Conservation (phyloP, 2,113 vertebrate species). For the Lepus europaeus region DNA sequence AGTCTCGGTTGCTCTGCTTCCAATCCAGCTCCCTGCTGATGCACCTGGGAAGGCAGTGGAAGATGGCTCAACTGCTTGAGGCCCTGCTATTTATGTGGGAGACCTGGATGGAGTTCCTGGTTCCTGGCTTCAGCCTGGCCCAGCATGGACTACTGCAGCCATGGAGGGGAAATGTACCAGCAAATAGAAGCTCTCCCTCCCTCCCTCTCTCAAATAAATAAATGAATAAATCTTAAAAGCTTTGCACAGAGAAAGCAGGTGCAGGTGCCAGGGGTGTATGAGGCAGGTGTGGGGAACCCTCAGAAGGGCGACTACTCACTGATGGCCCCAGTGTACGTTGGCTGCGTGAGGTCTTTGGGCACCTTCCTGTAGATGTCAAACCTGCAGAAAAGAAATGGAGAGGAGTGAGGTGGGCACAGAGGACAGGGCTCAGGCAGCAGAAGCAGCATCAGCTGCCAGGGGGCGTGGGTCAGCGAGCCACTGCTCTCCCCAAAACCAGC, state of each 20-base stretch:
- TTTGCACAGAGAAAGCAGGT: neutral
- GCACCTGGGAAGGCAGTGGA: too few relatives aligned
- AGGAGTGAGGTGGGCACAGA: conserved; percentile 79
- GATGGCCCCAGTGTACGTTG: conserved; percentile 98
- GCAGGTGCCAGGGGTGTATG: neutral
- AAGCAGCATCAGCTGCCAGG: accelerated
- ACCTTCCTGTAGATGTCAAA: conserved; percentile 99
- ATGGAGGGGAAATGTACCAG: too few relatives aligned
- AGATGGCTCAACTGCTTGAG: too few relatives aligned
- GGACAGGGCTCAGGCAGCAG: neutral
- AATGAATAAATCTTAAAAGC: neutral
- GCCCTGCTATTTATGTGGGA: too few relatives aligned
- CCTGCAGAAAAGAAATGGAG: conserved; percentile 88
- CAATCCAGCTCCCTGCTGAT: too few relatives aligned
- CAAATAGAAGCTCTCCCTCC: too few relatives aligned
- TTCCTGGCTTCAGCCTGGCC: too few relatives aligned
- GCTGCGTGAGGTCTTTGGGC: conserved; percentile 99
- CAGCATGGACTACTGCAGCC: too few relatives aligned
- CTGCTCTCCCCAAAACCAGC: neutral
- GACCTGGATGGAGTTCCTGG: too few relatives aligned
- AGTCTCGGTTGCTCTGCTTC: too few relatives aligned
- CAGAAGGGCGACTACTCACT: conserved; percentile 92
- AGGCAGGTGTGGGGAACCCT: neutral
- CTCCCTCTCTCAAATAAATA: too few relatives aligned
- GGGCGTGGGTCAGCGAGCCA: neutral